Base-by-base conservation (phyloP, 2,888 invertebrate species). In the Drosophila rellima region DNA sequence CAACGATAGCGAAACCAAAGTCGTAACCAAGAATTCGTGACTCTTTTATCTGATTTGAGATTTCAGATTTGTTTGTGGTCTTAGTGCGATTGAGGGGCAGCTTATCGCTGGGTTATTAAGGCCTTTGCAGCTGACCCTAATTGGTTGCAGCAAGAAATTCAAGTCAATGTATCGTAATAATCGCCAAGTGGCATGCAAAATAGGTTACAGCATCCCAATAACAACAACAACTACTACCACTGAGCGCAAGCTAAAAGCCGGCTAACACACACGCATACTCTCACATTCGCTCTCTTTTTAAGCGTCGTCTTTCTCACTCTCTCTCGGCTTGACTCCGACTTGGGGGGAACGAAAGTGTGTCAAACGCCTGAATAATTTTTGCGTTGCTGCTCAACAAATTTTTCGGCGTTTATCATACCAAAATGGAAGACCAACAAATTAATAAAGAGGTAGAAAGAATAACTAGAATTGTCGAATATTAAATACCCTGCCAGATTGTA, bases 171-270 rank as follows among this genome's bases (percentile, higher is more conserved):
- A 76, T 54, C 73, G 82, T 68, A 69, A 81, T 74, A 76, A 67
- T 77, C 61, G 48, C 64, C 59, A 71, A 69, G 66, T 75, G 67
- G 66, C 83, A 86, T 81, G 80, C 78, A 80, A 87, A 87, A 89
- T 89, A 86, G 87, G 90, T 87, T 89, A 87, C 90, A 83, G 87
- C 87, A 88, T 87, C 86, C 55, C 70, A 62, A 10, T 48, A 44
- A 39, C 33, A 33, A 42, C 45, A 15, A 13, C 44, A 10, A 10
- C 29, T 7, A 17, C 40, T 7, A 47, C 71, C 73, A 45, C 59
- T 70, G 69, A 69, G 62, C 40, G 59, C 23, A 11, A 20, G 23
- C 26, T 52, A 59, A 73, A 68, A 63, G 76, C 70, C 70, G 74
- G 70, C 71, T 74, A 8, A 57, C 42, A 67, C 31, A 64, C 44